phyloP scores from a whole-genome alignment of 1,140 invertebrate genomes.

The Ctenoplectra terminalis region DNA sequence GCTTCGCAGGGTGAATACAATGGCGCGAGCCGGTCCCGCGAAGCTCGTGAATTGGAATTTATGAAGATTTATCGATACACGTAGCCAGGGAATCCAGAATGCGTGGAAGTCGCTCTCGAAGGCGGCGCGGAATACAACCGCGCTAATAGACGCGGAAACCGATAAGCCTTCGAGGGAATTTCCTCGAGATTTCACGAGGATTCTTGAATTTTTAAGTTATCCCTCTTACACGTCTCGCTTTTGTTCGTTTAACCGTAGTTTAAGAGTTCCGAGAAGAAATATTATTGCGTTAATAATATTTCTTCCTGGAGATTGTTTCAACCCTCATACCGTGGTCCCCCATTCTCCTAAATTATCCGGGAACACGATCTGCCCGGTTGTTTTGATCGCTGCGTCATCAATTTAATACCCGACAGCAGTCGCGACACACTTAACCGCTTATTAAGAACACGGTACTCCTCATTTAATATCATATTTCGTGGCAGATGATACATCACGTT shows the following conservation, averaged over 20 bases:
- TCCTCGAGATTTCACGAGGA: background rate
- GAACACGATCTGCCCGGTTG: slow-evolving; percentile 7
- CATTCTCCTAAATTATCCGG: background rate
- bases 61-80: slow-evolving; percentile 54
- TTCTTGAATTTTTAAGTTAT: background rate
- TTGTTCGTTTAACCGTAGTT: background rate
- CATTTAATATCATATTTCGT: background rate
- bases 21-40: slow-evolving; percentile 25
- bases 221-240: background rate
- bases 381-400: slow-evolving; percentile 33
- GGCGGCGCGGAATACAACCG: background rate
- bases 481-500: background rate
- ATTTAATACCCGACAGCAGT: slow-evolving; percentile 10
- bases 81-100: slow-evolving; percentile 17
- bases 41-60: slow-evolving; percentile 52
- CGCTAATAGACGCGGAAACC: background rate
- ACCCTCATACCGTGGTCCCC: background rate
- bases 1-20: slow-evolving; percentile 40
- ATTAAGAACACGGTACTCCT: background rate
- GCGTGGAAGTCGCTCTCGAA: slow-evolving; percentile 9
- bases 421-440: slow-evolving; percentile 11
- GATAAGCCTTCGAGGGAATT: background rate
- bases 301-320: background rate
- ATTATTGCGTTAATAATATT: background rate
- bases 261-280: background rate